Percentiles rank a stretch among this genome's conserved stretches.
Conservation (phyloP, 2,113 vertebrate species). For the Formicarius rufipectus region DNA sequence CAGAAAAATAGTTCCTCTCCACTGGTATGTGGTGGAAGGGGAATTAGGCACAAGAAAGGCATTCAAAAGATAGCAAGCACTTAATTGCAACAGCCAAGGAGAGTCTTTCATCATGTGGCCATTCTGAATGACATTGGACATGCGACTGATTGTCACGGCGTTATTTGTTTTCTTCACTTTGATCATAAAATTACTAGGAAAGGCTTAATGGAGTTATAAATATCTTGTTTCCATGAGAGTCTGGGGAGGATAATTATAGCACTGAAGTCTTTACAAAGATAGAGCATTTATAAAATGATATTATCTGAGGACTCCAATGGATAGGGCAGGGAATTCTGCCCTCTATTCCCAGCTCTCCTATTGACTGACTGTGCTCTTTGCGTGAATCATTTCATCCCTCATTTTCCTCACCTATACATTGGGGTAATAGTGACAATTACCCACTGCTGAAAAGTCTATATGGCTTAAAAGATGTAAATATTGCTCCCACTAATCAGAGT, state of each 20-base stretch:
- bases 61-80: conserved; percentile 10
- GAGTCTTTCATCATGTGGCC: conserved; percentile 32
- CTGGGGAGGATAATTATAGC: conserved; percentile 66
- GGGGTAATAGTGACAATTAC: background rate
- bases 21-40: background rate
- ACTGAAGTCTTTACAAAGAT: conserved; percentile 44
- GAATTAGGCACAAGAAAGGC: conserved; percentile 23
- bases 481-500: background rate
- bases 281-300: conserved; percentile 44
- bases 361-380: conserved; percentile 10
- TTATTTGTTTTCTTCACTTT: conserved; percentile 50
- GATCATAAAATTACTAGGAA: conserved; percentile 63
- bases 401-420: background rate
- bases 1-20: conserved; percentile 4
- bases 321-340: background rate
- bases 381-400: background rate
- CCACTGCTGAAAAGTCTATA: background rate
- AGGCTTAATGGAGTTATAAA: conserved; percentile 66
- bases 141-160: background rate
- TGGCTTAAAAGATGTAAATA: background rate
- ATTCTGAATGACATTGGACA: conserved; percentile 20
- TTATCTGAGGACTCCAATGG: conserved; percentile 18
- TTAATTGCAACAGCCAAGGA: conserved; percentile 11
- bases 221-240: conserved; percentile 69
- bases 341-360: background rate